Evolutionary conservation across 2,888 invertebrate genomes (phyloP).

Genomic region (Caenorhabditis imperialis): DNA sequence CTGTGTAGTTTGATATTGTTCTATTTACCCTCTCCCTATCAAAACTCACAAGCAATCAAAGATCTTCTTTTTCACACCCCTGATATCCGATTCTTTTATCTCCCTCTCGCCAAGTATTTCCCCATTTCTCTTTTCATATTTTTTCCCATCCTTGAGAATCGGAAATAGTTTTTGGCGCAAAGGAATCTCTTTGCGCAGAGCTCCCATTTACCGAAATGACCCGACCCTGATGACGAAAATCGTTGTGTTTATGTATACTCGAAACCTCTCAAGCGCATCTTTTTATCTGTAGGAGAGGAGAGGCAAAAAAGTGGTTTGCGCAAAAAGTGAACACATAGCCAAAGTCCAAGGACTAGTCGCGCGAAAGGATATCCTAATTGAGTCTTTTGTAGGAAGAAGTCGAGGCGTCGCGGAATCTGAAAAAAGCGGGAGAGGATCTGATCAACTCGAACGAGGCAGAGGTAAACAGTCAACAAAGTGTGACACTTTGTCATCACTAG

Average conservation of each 20-base stretch:
- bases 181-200: conserved; percentile 37
- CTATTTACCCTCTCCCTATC: conserved; percentile 22
- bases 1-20: conserved; percentile 15
- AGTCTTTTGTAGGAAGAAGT: conserved; percentile 84
- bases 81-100: conserved; percentile 5
- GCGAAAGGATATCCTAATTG: conserved; percentile 9
- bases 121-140: conserved; percentile 8
- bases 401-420: conserved; percentile 87
- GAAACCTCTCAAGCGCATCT: conserved; percentile 50
- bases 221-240: conserved; percentile 47
- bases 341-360: conserved; percentile 36
- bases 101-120: conserved; percentile 3
- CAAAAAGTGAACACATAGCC: conserved; percentile 31
- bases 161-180: conserved; percentile 12
- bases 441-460: conserved; percentile 60
- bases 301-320: background rate
- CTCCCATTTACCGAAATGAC: conserved; percentile 47
- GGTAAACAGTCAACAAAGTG: conserved; percentile 45
- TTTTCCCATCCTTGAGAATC: conserved; percentile 30
- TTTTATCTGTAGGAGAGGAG: conserved; percentile 45
- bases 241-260: conserved; percentile 52
- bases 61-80: conserved; percentile 31
- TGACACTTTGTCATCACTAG: background rate
- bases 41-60: conserved; percentile 34
- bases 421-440: conserved; percentile 85